Evolutionary conservation across 1,140 invertebrate species (phyloP).

Genomic region (Araneus ventricosus): DNA sequence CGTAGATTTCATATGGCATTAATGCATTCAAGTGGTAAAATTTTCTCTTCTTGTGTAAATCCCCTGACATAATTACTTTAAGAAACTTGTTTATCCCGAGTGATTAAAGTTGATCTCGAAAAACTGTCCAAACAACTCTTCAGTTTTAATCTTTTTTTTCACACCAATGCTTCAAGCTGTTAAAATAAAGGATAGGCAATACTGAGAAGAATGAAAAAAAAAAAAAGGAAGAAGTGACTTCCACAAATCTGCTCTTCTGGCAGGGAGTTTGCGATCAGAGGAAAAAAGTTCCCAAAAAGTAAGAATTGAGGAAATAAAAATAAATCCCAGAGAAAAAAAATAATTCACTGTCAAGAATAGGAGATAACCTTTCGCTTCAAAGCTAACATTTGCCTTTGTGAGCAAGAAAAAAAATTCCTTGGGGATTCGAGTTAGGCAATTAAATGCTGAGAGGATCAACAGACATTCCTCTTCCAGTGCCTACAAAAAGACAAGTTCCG

Average conservation of each 20-base stretch:
- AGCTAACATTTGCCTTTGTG: conserved; percentile 62
- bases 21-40: too few relatives aligned
- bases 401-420: conserved; percentile 29
- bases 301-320: not conserved
- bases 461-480: conserved; percentile 45
- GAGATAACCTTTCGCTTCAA: conserved; percentile 63
- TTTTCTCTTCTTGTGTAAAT: too few relatives aligned
- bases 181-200: not conserved
- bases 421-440: conserved; percentile 48
- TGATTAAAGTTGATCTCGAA: not conserved
- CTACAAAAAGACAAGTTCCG: not conserved
- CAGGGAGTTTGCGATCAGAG: not conserved
- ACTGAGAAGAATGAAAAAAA: not conserved
- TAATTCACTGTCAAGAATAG: not conserved
- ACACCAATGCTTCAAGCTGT: not conserved
- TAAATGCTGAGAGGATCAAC: conserved; percentile 59
- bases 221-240: not conserved
- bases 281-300: not conserved
- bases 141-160: not conserved
- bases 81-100: not conserved
- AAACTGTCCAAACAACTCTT: not conserved
- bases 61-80: not conserved
- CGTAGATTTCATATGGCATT: too few relatives aligned
- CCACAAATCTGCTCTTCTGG: not conserved
- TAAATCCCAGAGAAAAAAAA: conserved; percentile 7